These are phyloP conservation scores for Strongylocentrotus purpuratus DNA, from an alignment of 35 echinoderm and acorn worm species.

Conservation along the genomic window DNA sequence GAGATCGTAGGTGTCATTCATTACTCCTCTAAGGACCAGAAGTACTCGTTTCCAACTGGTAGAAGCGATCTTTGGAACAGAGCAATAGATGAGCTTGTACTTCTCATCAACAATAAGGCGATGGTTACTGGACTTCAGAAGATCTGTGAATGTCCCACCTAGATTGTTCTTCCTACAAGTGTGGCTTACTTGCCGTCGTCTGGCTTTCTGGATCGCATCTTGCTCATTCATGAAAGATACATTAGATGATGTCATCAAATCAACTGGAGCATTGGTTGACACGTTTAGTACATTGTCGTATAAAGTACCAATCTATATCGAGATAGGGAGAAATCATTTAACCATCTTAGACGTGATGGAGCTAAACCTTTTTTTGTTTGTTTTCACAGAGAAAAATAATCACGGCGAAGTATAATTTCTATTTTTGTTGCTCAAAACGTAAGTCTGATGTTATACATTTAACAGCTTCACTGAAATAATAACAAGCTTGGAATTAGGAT, in stretches of 20 bases:
- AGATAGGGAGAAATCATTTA: not conserved
- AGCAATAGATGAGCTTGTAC: conserved; percentile 85
- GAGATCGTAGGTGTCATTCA: conserved; percentile 56
- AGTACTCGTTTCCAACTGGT: conserved; percentile 96
- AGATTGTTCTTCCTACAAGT: not conserved
- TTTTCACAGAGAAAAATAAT: too few relatives aligned
- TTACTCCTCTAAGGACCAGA: conserved; percentile 64
- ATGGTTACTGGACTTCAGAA: not conserved
- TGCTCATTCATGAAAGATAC: not conserved
- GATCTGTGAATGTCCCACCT: not conserved
- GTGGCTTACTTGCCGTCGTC: not conserved
- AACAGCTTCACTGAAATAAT: too few relatives aligned
- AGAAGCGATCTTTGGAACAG: conserved; percentile 85
- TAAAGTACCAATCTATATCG: not conserved
- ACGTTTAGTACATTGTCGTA: not conserved
- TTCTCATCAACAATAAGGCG: conserved; percentile 77
- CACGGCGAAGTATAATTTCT: too few relatives aligned
- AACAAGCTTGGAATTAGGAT: too few relatives aligned
- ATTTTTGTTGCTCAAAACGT: too few relatives aligned
- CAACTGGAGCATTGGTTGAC: not conserved
- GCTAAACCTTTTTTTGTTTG: too few relatives aligned
- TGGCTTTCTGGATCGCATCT: not conserved
- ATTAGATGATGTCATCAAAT: not conserved
- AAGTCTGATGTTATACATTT: too few relatives aligned
- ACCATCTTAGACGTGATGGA: too few relatives aligned